A percentile compares a stretch with the other conserved stretches of the same genome.
phyloP scores from a whole-genome alignment of 1,140 invertebrate species.

The Cyclina sinensis region DNA sequence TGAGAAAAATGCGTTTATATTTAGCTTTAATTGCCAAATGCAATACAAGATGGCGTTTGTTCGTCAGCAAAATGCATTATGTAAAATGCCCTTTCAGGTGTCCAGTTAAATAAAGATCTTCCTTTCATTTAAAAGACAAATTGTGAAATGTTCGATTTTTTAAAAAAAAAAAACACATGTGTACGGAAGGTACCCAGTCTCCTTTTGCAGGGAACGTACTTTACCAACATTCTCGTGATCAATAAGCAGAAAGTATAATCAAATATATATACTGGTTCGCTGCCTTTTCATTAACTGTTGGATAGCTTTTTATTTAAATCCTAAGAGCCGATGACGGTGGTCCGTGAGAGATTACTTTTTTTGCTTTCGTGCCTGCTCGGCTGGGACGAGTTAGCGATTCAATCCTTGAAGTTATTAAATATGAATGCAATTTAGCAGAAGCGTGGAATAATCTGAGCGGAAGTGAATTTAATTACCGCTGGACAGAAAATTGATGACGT shows the following conservation, averaged over 20 bases:
- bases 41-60: too few species aligned
- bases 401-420: conserved; percentile 63
- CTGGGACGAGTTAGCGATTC: conserved; percentile 39
- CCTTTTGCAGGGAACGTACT: background rate
- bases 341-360: conserved; percentile 45
- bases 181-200: background rate
- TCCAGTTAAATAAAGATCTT: too few species aligned
- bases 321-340: conserved; percentile 43
- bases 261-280: conserved; percentile 64
- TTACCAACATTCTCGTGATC: conserved; percentile 21
- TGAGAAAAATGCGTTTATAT: too few species aligned
- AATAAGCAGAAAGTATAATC: conserved; percentile 66
- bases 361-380: conserved; percentile 38
- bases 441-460: conserved; percentile 38
- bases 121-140: too few species aligned
- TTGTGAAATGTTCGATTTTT: too few species aligned
- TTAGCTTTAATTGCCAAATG: too few species aligned
- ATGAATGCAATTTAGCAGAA: conserved; percentile 68
- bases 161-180: too few species aligned
- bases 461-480: conserved; percentile 67
- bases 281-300: conserved; percentile 68
- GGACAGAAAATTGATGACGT: conserved; percentile 3
- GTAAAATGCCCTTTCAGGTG: too few species aligned
- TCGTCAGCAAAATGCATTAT: too few species aligned
- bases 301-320: conserved; percentile 61